phyloP scores from a whole-genome alignment of 2,797 vertebrate genomes.

The Sylvia borin region DNA sequence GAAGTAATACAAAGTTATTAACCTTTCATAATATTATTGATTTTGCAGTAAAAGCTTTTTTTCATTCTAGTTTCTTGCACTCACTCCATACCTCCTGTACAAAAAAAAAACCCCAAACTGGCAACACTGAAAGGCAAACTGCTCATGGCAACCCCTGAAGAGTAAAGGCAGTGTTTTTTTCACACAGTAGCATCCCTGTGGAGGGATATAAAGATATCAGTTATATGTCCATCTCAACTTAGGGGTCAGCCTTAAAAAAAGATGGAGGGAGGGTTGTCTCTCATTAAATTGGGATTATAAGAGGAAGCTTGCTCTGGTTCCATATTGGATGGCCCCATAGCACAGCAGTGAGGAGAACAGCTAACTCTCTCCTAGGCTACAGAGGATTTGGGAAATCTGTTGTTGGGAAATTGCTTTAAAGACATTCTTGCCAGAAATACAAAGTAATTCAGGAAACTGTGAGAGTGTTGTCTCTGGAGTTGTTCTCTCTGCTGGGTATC shows the following conservation, averaged over 20 bases:
- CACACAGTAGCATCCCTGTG: background rate
- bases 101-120: background rate
- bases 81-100: background rate
- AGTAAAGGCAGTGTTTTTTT: background rate
- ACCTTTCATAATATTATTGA: background rate
- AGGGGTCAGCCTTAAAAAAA: background rate
- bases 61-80: background rate
- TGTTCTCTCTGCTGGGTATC: rapidly evolving
- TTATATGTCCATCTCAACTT: background rate
- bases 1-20: background rate
- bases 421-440: background rate
- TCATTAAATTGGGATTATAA: background rate
- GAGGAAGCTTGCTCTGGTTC: background rate
- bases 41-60: background rate
- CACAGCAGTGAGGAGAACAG: background rate
- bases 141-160: background rate
- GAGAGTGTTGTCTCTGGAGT: background rate
- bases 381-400: background rate
- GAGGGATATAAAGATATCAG: background rate
- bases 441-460: background rate
- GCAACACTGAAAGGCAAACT: background rate
- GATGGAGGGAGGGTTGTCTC: background rate
- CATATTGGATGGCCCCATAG: background rate
- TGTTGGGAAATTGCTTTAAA: background rate
- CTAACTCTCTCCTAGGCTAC: background rate